phyloP scores from a whole-genome alignment of 2,113 vertebrate genomes.

The Amphiprion percula region DNA sequence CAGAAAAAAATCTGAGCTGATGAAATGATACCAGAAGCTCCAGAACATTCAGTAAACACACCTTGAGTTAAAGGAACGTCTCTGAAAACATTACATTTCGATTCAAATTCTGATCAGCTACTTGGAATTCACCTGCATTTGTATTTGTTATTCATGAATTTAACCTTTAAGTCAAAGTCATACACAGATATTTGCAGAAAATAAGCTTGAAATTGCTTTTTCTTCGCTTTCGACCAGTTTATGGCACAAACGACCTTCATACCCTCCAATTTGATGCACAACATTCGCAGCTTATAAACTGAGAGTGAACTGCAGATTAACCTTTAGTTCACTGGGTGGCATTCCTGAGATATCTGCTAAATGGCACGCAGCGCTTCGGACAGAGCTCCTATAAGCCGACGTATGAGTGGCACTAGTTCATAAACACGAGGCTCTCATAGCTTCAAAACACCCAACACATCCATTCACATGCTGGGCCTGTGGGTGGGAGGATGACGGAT shows the following conservation, averaged over 20 bases:
- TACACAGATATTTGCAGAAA: not conserved
- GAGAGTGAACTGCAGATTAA: conserved; percentile 48
- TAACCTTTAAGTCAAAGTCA: no score
- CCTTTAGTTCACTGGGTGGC: conserved; percentile 24
- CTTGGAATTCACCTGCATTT: not conserved
- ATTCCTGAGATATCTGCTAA: conserved; percentile 58
- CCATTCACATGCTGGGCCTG: not conserved
- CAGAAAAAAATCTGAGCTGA: no score
- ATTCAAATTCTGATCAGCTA: no score
- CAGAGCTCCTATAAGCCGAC: conserved; percentile 42
- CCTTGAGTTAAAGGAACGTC: not conserved
- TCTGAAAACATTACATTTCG: not conserved
- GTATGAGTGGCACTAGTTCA: conserved; percentile 36
- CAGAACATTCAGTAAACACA: not conserved
- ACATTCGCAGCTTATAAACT: conserved; percentile 17
- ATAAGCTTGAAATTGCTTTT: not conserved
- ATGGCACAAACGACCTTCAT: no score
- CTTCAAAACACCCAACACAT: not conserved
- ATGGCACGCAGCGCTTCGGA: conserved; percentile 46
- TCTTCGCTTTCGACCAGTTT: not conserved
- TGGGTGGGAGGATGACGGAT: not conserved
- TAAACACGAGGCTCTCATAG: conserved; percentile 15
- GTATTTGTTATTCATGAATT: not conserved
- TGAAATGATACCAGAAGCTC: not conserved
- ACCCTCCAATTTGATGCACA: not conserved